A percentile compares a stretch with the other conserved stretches of the same genome.
phyloP scores from a whole-genome alignment of 2,113 vertebrate genomes.

The Camelus bactrianus region DNA sequence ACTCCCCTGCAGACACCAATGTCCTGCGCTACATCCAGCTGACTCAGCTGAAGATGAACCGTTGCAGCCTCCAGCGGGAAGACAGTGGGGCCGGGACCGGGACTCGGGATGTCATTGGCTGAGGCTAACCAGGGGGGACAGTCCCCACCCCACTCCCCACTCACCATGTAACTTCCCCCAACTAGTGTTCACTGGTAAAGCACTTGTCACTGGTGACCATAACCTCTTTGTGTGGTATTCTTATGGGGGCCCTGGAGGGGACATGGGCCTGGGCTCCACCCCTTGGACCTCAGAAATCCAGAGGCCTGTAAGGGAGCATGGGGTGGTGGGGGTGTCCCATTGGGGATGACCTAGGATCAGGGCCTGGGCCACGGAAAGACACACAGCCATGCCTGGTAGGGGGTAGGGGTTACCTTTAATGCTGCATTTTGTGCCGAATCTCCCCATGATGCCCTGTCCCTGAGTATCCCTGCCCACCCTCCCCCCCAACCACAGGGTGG shows the following conservation, averaged over 20 bases:
- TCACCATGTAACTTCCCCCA: not conserved
- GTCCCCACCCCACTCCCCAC: not conserved
- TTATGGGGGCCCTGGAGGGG: not conserved
- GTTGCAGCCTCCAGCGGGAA: constrained; percentile 89
- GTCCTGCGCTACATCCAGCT: constrained; percentile 96
- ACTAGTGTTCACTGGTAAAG: constrained; percentile 69
- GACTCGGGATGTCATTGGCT: constrained; percentile 64
- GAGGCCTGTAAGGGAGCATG: not conserved
- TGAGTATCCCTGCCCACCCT: constrained; percentile 74
- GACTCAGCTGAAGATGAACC: constrained; percentile 96
- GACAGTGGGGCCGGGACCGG: constrained; percentile 87
- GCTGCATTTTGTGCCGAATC: constrained; percentile 75
- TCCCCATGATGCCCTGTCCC: constrained; percentile 75
- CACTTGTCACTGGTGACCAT: constrained; percentile 34
- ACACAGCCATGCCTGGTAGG: not conserved
- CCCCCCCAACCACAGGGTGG: constrained; percentile 40
- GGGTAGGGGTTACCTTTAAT: constrained; percentile 83
- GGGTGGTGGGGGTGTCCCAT: too few relatives aligned
- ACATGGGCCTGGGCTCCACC: not conserved
- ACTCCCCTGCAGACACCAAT: constrained; percentile 91
- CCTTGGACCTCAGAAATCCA: not conserved
- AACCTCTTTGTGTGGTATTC: constrained; percentile 54
- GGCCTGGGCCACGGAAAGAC: not conserved
- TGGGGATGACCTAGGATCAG: not conserved
- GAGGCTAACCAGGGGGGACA: not conserved